Percentiles rank a stretch among this genome's conserved stretches.
Evolutionary conservation across 2,113 vertebrate genomes (phyloP).

Genomic region (Ailurus styani): DNA sequence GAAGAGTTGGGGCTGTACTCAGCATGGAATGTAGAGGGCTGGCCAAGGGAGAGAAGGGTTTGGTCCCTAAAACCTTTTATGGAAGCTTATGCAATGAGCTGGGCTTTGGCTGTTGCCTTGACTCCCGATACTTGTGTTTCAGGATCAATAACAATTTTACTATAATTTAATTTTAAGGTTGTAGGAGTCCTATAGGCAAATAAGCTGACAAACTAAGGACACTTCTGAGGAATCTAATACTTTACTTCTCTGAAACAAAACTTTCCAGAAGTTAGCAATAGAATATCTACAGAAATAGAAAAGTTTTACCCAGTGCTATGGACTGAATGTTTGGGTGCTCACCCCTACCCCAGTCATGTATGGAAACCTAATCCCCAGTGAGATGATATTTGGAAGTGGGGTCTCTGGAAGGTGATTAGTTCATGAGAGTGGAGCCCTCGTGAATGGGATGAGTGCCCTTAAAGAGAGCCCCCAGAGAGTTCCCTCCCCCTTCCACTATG

Average conservation of each 20-base stretch:
- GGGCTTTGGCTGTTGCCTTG: neutral
- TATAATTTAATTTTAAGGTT: neutral
- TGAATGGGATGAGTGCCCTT: neutral
- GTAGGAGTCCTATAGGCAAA: neutral
- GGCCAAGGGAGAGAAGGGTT: neutral
- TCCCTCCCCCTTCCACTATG: neutral
- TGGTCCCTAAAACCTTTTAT: neutral
- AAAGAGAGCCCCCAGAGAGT: neutral
- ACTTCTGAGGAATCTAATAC: neutral
- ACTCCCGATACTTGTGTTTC: neutral
- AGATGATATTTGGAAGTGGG: neutral
- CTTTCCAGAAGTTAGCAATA: neutral
- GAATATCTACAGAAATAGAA: neutral
- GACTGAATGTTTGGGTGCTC: too few relatives aligned
- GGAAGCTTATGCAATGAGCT: neutral
- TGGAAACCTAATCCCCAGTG: neutral
- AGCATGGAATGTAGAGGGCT: neutral
- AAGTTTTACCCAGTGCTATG: neutral
- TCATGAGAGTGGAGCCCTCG: neutral
- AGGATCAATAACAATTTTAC: neutral
- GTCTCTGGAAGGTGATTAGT: neutral
- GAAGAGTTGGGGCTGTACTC: neutral
- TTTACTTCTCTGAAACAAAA: constrained; percentile 27
- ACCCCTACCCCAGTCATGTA: neutral
- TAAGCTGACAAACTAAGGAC: neutral